phyloP scores from a whole-genome alignment of 2,797 vertebrate species.

The Limosa lapponica region DNA sequence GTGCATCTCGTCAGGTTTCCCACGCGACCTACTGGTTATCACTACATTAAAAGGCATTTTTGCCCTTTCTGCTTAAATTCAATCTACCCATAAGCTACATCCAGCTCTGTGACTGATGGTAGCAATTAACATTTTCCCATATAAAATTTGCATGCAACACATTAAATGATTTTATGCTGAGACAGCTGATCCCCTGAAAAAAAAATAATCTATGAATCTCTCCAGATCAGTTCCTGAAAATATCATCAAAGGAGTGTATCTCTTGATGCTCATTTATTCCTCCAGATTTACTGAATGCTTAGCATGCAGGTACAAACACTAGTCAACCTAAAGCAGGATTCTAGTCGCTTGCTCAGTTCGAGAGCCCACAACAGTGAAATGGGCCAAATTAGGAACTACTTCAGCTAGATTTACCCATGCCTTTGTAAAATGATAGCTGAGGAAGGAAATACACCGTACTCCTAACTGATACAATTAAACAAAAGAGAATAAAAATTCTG shows the following conservation, averaged over 20 bases:
- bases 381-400: background rate
- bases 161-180: background rate
- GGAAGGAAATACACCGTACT: background rate
- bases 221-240: background rate
- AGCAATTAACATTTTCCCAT: background rate
- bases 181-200: background rate
- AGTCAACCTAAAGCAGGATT: background rate
- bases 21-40: background rate
- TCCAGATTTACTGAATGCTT: background rate
- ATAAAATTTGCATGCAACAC: background rate
- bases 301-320: background rate
- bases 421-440: background rate
- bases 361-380: background rate
- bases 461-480: background rate
- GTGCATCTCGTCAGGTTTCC: background rate
- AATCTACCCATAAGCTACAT: background rate
- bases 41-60: background rate
- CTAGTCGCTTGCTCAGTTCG: background rate
- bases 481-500: background rate
- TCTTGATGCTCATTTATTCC: background rate
- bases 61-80: background rate
- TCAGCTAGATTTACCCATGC: background rate
- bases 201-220: background rate
- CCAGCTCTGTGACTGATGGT: background rate
- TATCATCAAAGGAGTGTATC: fast-evolving